These are phyloP conservation scores for Megathymus violae DNA, from an alignment of 1,140 invertebrate species.

Conservation along the genomic window DNA sequence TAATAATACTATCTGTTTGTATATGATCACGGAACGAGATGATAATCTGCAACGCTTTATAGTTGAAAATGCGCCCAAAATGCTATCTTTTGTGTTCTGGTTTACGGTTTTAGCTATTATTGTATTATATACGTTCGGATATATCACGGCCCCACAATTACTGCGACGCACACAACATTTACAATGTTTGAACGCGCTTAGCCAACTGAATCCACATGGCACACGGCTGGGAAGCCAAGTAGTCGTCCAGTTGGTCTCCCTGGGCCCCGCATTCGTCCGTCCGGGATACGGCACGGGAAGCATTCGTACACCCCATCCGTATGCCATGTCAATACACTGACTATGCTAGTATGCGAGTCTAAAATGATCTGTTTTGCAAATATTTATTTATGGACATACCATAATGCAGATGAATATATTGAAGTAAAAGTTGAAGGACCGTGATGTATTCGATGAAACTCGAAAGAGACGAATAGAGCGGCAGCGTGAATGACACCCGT, in stretches of 20 bases:
- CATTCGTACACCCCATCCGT: neutral
- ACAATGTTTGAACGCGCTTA: neutral
- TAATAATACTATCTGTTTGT: constrained; percentile 12
- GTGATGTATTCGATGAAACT: neutral
- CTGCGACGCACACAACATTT: neutral
- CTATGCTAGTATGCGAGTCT: neutral
- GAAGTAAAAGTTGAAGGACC: neutral
- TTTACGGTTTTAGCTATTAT: constrained; percentile 42
- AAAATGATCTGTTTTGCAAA: no score
- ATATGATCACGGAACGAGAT: constrained; percentile 41
- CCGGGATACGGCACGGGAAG: neutral
- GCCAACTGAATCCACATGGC: neutral
- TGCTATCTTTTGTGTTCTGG: constrained; percentile 50
- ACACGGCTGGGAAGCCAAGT: neutral
- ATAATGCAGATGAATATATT: neutral
- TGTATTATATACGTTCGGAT: constrained; percentile 19
- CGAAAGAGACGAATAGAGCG: constrained; percentile 4
- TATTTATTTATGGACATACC: no score
- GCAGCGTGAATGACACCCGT: neutral
- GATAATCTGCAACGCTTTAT: constrained; percentile 43
- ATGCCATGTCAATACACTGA: neutral
- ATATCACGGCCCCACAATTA: constrained; percentile 7
- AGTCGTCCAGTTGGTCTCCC: neutral
- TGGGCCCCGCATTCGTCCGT: neutral
- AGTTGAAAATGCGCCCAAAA: constrained; percentile 39